Evolutionary conservation across 2,797 vertebrate genomes (phyloP), one percentile per base, ranked within the genome.

Genomic region (Avahi laniger): DNA sequence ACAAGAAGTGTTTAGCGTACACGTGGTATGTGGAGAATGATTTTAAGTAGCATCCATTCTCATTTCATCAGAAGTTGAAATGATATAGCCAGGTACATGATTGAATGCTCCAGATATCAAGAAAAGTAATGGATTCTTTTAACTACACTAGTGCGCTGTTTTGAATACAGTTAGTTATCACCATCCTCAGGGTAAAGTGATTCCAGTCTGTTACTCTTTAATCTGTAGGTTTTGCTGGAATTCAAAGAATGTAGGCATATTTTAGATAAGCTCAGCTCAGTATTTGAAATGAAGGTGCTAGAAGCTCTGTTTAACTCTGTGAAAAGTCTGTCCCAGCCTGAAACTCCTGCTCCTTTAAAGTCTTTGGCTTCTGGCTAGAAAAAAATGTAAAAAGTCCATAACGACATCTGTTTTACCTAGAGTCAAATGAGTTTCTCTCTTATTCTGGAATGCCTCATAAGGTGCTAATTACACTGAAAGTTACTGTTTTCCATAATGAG

Each of bases 311-410:
- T 46, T 0, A 3, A 48, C 41, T 41, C 59, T 38, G 48, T 78
- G 59, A 54, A 20, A 6, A 28, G 38, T 50, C 41, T 91, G 14
- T 86, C 61, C 20, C 50, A 69, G 30, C 69, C 65, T 65, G 20
- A 48, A 80, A 46, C 46, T 54, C 50, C 33, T 50, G 24, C n/a
- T 65, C 48, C 89, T 88, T 86, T 59, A 46, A 89, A 41, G 26
- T 82, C 91, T 79, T 80, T 80, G 86, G 4, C 79, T 88, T 82
- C 73, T 78, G 57, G 46, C 69, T 46, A 59, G 38, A 81, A 50
- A 75, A 91, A 75, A 54, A 24, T 90, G 20, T 63, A 52, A 61
- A 72, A n/a, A 18, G n/a, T 43, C 24, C 13, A 14, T 67, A 75
- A 54, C 75, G 38, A 81, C 18, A 7, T 59, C 4, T 5, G 57